phyloP scores from a whole-genome alignment of 2,797 vertebrate genomes.

The Lepus oiostolus region DNA sequence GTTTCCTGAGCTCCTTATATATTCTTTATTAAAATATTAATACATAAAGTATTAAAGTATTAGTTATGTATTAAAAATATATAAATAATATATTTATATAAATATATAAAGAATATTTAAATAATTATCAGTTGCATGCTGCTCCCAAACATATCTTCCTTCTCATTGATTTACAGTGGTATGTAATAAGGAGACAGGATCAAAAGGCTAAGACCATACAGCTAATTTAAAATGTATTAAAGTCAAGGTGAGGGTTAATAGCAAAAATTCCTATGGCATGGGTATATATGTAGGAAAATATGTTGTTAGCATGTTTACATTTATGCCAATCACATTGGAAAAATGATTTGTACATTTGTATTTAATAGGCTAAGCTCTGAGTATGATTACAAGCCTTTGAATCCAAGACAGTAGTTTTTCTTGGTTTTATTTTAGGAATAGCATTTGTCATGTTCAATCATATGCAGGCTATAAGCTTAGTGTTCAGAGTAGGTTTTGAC shows the following conservation, averaged over 20 bases:
- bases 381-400: background rate
- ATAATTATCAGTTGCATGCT: no score
- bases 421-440: background rate
- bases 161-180: constrained; percentile 14
- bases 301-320: background rate
- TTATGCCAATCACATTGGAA: background rate
- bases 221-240: constrained; percentile 13
- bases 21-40: no score
- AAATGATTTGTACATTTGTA: background rate
- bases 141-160: background rate
- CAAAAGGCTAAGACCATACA: background rate
- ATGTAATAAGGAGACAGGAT: background rate
- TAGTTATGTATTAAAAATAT: no score
- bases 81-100: no score
- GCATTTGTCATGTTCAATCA: background rate
- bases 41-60: no score
- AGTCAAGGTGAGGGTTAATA: background rate
- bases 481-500: background rate
- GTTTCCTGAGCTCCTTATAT: no score
- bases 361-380: constrained; percentile 1
- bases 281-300: background rate
- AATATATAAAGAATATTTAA: no score
- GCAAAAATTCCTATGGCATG: background rate
- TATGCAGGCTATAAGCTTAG: background rate
- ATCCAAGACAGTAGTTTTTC: background rate